Evolutionary conservation across 2,888 invertebrate genomes (phyloP), one percentile per base, ranked within the genome.

Genomic region (Yponomeuta sedellus): DNA sequence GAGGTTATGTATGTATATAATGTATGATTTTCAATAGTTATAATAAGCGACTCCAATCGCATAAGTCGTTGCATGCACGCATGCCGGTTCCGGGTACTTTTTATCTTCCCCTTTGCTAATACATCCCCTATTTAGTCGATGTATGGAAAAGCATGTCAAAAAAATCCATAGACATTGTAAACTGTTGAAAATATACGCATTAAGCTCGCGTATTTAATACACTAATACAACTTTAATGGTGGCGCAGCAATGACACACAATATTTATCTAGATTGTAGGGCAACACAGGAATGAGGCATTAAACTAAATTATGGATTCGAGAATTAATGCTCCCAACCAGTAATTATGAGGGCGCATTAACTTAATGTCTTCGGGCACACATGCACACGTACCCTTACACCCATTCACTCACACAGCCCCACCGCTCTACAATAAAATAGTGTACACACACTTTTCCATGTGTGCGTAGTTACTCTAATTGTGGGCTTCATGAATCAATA

Each of bases 291-390:
- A 87, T 86, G 82, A 86, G 83, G 86, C 85, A 88, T 88, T 87
- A 88, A 86, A 88, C 87, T 88, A 86, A 88, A 90, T 90, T 89
- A 90, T 88, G 85, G 88, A 88, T 85, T 85, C 85, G 88, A 82
- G 90, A 86, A 90, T 90, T 88, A 90, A 90, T 89, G 88, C 80
- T 81, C 77, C 83, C 81, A 82, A 81, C 82, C 80, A 86, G 89
- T 89, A 89, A 90, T 90, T 90, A 90, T 90, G 87, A 88, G 88
- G 86, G 84, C 86, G 83, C 86, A 88, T 90, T 90, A 89, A 87
- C 77, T 89, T 88, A 88, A 90, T 90, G 89, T 87, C 88, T 89
- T 87, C 84, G 82, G 81, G 82, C 80, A 79, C 70, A 74, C 76
- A 74, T 79, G 79, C 78, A 78, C 52, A 61, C 20, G 19, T 16